Evolutionary conservation across 2,888 invertebrate genomes (phyloP).

Genomic region (Villa cingulata): DNA sequence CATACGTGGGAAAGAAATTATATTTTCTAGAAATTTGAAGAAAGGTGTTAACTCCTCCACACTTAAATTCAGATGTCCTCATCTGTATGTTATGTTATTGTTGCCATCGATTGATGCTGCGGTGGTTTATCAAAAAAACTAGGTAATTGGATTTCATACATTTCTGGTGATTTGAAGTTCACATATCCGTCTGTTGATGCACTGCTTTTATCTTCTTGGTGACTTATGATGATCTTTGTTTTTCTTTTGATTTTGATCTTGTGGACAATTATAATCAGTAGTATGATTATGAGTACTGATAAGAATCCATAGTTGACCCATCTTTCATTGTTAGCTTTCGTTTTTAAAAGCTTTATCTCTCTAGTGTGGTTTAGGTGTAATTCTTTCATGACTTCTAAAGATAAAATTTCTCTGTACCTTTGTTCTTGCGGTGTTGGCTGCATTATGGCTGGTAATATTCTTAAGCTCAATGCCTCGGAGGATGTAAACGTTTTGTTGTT

Average conservation of each 20-base stretch:
- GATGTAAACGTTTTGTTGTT: slow-evolving; percentile 8
- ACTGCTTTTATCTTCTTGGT: neutral
- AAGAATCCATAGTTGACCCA: too few species aligned
- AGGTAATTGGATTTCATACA: neutral
- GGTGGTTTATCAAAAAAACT: neutral
- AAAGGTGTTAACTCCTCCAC: neutral
- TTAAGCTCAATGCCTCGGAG: slow-evolving; percentile 4
- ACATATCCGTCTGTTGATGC: neutral
- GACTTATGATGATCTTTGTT: neutral
- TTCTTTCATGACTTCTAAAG: slow-evolving; percentile 10
- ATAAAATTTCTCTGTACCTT: slow-evolving; percentile 10
- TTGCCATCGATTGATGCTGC: neutral
- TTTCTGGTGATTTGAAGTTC: neutral
- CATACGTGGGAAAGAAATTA: neutral
- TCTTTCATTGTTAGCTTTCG: neutral
- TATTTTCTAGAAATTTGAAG: neutral
- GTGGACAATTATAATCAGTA: neutral
- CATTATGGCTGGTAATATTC: slow-evolving; percentile 11
- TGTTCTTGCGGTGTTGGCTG: slow-evolving; percentile 7
- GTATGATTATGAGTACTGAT: too few species aligned
- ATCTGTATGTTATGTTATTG: neutral
- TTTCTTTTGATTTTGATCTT: neutral
- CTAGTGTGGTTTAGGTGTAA: slow-evolving; percentile 10
- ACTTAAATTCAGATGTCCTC: neutral
- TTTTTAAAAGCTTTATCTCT: slow-evolving; percentile 1